A percentile compares a stretch with the other conserved stretches of the same genome.
Evolutionary conservation across 2,888 invertebrate genomes (phyloP).

Genomic region (Drosophila helvetica): DNA sequence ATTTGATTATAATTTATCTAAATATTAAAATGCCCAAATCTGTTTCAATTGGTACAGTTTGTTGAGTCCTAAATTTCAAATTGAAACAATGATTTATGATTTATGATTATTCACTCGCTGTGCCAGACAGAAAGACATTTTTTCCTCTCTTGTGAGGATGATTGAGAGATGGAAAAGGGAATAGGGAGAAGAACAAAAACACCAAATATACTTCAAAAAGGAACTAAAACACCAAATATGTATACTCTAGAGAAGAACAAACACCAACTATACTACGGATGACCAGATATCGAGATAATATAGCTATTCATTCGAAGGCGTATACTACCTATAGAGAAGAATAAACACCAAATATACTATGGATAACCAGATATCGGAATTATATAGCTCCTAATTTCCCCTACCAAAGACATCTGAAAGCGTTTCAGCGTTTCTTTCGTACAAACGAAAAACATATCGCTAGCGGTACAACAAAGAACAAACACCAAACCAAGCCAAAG

Average conservation of each 20-base stretch:
- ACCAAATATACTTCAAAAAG: constrained; percentile 43
- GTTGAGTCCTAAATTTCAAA: too few relatives aligned
- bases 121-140: not conserved
- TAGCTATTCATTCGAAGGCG: not conserved
- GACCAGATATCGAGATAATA: too few relatives aligned
- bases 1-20: not conserved
- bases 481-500: not conserved
- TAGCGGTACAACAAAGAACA: constrained; percentile 3
- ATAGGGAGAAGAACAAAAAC: constrained; percentile 25
- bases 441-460: constrained; percentile 42
- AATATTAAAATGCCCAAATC: too few relatives aligned
- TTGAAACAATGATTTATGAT: not conserved
- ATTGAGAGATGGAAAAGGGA: constrained; percentile 15
- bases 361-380: constrained; percentile 18
- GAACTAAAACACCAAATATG: constrained; percentile 8
- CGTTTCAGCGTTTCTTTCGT: constrained; percentile 21
- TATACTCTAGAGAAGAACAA: constrained; percentile 25
- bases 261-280: not conserved
- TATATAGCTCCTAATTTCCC: constrained; percentile 3
- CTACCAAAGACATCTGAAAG: not conserved
- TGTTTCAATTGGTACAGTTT: too few relatives aligned
- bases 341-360: constrained; percentile 25
- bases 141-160: not conserved
- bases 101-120: not conserved
- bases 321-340: not conserved